Percentiles rank a stretch among this genome's conserved stretches.
Conservation (phyloP, 2,888 invertebrate species). For the Erebia palarica region DNA sequence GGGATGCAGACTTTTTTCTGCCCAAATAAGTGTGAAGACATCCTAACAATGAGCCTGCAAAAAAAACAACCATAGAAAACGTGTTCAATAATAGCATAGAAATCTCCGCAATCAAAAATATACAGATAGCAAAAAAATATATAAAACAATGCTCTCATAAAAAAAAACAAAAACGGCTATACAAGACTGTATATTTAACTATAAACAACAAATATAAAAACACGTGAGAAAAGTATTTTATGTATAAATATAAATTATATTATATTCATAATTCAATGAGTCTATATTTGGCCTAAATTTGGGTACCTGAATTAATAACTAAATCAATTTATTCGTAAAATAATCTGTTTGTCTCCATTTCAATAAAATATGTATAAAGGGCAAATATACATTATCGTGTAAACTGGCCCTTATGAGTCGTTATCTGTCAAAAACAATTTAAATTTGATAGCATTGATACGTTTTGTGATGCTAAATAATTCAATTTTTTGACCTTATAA, state of each 20-base stretch:
- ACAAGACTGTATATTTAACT: constrained; percentile 44
- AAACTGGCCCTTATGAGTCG: not conserved
- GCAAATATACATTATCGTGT: not conserved
- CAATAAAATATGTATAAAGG: not conserved
- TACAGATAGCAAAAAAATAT: constrained; percentile 61
- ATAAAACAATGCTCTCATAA: constrained; percentile 27
- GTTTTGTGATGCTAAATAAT: not conserved
- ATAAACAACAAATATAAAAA: constrained; percentile 34
- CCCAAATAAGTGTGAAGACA: constrained; percentile 7
- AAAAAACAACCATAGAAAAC: constrained; percentile 22
- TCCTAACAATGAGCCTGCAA: constrained; percentile 11
- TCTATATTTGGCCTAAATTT: constrained; percentile 29
- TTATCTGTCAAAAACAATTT: not conserved
- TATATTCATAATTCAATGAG: constrained; percentile 29
- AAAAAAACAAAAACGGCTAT: constrained; percentile 35
- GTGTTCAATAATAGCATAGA: constrained; percentile 44
- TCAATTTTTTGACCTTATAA: not conserved
- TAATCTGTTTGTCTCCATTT: not conserved
- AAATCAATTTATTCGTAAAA: not conserved
- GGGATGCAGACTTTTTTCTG: not conserved
- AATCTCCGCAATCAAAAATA: constrained; percentile 70
- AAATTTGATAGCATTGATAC: not conserved
- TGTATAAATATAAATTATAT: constrained; percentile 24
- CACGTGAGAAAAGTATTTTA: constrained; percentile 8
- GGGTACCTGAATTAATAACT: constrained; percentile 23